Base-by-base conservation (phyloP, 2,113 vertebrate genomes). In the Picathartes gymnocephalus region DNA sequence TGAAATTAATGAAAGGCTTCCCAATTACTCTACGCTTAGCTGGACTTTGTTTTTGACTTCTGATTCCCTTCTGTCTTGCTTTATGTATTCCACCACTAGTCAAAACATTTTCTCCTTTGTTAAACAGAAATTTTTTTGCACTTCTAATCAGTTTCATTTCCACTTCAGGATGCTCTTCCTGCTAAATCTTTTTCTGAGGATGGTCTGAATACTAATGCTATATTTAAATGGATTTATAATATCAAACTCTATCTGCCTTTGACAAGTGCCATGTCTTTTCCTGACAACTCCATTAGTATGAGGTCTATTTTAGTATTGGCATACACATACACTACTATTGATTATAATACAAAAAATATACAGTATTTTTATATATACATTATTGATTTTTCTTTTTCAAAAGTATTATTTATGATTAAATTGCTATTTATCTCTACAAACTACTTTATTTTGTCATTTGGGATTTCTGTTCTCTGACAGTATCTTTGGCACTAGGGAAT, bases 201-300 rank as follows among this genome's bases (percentile, higher is more conserved):
- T 85, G 53, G 13, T 31, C 44, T 77, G 86, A 92, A 90, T 95
- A 66, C 51, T 88, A 72, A 85, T 47, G 10, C 50, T 66, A 23
- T 81, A 81, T 73, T 85, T 57, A 53, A 93, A 90, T 92, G 42
- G 31, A 73, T 92, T 96, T 90, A 74, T 62, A 35, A 45, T 85
- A 73, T 66, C 56, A 53, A 56, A 48, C 15, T 57, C 48, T 88
- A 11, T 61, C 37, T 39, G 83, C 28, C 35, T 81, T 68, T 92
- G 62, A 64, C 50, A 25, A 86, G 27, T 30, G 42, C 35, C 64
- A 42, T 54, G 14, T 61, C 44, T 91, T 76, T 81, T 44, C 24
- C 54, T 78, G 47, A 72, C 61, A 8, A 5, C 78, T 92, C 56
- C 56, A 35, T 87, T 90, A 70, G 45, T 37, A 30, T 92, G 78